Evolutionary conservation across 1,140 invertebrate species (phyloP).

Genomic region (Drosophila parvula): DNA sequence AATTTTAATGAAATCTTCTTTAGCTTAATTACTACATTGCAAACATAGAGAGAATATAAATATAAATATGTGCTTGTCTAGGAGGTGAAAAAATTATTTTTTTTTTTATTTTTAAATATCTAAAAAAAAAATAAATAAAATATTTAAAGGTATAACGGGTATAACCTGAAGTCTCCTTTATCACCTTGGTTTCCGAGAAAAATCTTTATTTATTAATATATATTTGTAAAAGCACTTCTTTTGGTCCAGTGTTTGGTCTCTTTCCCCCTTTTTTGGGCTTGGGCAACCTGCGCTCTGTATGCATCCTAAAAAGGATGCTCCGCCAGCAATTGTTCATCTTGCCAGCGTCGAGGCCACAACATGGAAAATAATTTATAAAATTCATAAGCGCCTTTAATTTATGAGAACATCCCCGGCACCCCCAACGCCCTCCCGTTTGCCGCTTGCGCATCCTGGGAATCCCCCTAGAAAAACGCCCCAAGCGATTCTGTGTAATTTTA

Average conservation of each 20-base stretch:
- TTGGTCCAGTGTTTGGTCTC: background rate
- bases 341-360: slow-evolving; percentile 25
- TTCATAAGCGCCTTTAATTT: slow-evolving; percentile 81
- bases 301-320: slow-evolving; percentile 5
- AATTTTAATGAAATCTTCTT: background rate
- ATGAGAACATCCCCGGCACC: slow-evolving; percentile 51
- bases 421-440: background rate
- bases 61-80: too few relatives aligned
- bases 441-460: slow-evolving; percentile 3
- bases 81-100: too few relatives aligned
- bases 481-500: slow-evolving; percentile 74
- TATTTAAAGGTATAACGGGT: too few relatives aligned
- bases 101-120: too few relatives aligned
- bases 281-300: background rate
- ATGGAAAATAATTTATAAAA: slow-evolving; percentile 79
- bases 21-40: background rate
- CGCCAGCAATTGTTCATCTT: slow-evolving; percentile 44
- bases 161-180: too few relatives aligned
- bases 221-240: background rate
- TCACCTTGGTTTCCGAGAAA: too few relatives aligned
- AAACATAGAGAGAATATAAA: too few relatives aligned
- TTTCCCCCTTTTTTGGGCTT: slow-evolving; percentile 5
- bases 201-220: background rate
- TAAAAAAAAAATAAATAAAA: too few relatives aligned
- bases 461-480: slow-evolving; percentile 28